These are phyloP conservation scores for Crepidodera aurea DNA, from an alignment of 2,888 invertebrate species.

Conservation along the genomic window DNA sequence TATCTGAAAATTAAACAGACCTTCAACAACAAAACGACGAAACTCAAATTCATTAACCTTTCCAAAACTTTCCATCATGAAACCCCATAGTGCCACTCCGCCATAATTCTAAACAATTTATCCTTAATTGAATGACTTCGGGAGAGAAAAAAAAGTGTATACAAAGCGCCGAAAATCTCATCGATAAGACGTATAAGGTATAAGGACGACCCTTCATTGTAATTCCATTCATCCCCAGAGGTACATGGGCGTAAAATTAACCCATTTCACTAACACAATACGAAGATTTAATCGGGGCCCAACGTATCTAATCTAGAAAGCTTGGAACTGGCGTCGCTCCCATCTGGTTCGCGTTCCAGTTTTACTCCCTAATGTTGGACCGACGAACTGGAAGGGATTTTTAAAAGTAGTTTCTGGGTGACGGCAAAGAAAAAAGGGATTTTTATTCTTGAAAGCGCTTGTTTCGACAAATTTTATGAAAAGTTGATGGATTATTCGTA, in stretches of 20 bases:
- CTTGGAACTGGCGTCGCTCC: slow-evolving; percentile 40
- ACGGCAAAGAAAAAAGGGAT: too few species aligned
- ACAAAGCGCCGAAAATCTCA: slow-evolving; percentile 47
- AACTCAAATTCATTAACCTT: neutral
- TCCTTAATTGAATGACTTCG: slow-evolving; percentile 38
- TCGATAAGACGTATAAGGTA: slow-evolving; percentile 43
- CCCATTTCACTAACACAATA: slow-evolving; percentile 60
- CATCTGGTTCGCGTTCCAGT: slow-evolving; percentile 36
- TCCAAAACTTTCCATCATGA: neutral
- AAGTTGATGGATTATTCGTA: too few species aligned
- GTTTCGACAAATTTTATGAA: too few species aligned
- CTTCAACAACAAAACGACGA: slow-evolving; percentile 3
- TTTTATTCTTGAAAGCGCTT: too few species aligned
- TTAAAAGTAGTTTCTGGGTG: too few species aligned
- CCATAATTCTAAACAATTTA: slow-evolving; percentile 28
- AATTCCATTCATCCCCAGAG: slow-evolving; percentile 57
- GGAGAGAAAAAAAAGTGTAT: slow-evolving; percentile 52
- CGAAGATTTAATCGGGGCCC: slow-evolving; percentile 57
- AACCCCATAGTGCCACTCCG: neutral
- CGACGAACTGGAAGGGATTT: slow-evolving; percentile 12
- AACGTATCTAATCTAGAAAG: slow-evolving; percentile 48
- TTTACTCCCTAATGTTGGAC: neutral
- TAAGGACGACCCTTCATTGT: slow-evolving; percentile 53
- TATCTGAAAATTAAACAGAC: too few species aligned
- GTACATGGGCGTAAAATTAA: slow-evolving; percentile 62